Evolutionary conservation across 37 sponge, comb jelly and placozoan species (phyloP).

Genomic region (Chondrilla cf. caribensis): DNA sequence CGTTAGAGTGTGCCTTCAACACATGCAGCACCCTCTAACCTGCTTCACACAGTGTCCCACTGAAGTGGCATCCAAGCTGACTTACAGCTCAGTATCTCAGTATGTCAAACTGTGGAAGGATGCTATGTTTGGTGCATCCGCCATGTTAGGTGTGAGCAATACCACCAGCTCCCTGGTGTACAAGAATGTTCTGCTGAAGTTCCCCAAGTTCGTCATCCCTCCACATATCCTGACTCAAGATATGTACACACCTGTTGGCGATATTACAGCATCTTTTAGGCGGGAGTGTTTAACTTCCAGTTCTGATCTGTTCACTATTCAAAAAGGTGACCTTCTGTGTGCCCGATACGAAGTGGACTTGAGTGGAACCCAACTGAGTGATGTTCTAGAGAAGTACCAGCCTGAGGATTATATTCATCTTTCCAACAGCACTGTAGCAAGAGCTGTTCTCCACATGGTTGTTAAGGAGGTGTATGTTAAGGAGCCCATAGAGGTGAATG

Average conservation of each 20-base stretch:
- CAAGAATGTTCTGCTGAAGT: too few relatives aligned
- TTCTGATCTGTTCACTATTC: slow-evolving; percentile 24
- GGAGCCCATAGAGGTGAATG: background rate
- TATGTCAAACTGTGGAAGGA: too few relatives aligned
- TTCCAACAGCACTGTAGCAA: background rate
- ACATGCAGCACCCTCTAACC: slow-evolving; percentile 5
- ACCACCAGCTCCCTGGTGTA: too few relatives aligned
- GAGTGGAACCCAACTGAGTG: background rate
- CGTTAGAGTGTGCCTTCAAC: slow-evolving; percentile 11
- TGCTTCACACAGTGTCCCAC: slow-evolving; percentile 8
- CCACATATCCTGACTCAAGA: too few relatives aligned
- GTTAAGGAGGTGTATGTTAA: slow-evolving; percentile 16
- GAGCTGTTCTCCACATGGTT: slow-evolving; percentile 64
- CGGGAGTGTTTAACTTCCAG: background rate
- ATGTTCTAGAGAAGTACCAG: background rate
- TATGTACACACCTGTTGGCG: background rate
- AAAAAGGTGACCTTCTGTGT: slow-evolving; percentile 61
- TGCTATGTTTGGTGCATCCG: too few relatives aligned
- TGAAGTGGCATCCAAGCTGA: too few relatives aligned
- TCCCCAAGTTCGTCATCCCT: too few relatives aligned
- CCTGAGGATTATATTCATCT: background rate
- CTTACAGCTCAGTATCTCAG: too few relatives aligned
- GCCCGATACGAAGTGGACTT: slow-evolving; percentile 41
- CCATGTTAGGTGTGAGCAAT: too few relatives aligned
- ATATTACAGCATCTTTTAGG: slow-evolving; percentile 1